These are phyloP conservation scores for Cetoscarus ocellatus DNA, from an alignment of 2,797 vertebrate species.

Conservation along the genomic window DNA sequence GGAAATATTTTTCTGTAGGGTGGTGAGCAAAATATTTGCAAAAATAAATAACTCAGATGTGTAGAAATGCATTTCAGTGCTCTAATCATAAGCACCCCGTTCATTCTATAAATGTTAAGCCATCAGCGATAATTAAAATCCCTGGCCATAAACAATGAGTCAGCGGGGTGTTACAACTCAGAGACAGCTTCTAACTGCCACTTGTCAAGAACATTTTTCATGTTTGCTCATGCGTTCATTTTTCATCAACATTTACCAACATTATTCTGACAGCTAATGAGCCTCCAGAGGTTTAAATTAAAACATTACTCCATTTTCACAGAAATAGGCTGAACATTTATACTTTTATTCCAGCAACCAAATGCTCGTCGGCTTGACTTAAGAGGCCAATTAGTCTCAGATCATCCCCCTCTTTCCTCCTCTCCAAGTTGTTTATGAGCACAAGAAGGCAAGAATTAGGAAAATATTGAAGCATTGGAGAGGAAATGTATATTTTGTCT, in stretches of 20 bases:
- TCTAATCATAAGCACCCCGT: slow-evolving; percentile 9
- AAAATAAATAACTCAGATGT: slow-evolving; percentile 30
- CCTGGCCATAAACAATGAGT: slow-evolving; percentile 48
- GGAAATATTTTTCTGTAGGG: slow-evolving; percentile 5
- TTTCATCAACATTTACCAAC: slow-evolving; percentile 44
- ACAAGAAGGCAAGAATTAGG: slow-evolving; percentile 49
- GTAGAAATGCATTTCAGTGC: background rate
- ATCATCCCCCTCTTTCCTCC: slow-evolving; percentile 52
- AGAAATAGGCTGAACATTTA: slow-evolving; percentile 29
- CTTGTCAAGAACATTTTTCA: slow-evolving; percentile 38
- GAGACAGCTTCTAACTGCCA: slow-evolving; percentile 26
- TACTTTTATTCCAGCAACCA: slow-evolving; percentile 27
- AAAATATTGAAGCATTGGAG: slow-evolving; percentile 37
- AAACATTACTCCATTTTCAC: slow-evolving; percentile 40
- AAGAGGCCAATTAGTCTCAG: slow-evolving; percentile 73
- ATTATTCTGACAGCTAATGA: slow-evolving; percentile 51
- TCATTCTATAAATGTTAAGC: slow-evolving; percentile 16
- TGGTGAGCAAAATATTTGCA: slow-evolving; percentile 7
- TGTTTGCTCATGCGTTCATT: slow-evolving; percentile 26
- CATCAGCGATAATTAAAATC: slow-evolving; percentile 44
- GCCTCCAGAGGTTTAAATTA: slow-evolving; percentile 45
- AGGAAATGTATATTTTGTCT: slow-evolving; percentile 20
- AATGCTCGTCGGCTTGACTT: slow-evolving; percentile 62
- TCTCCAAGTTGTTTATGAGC: slow-evolving; percentile 48
- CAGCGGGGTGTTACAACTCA: slow-evolving; percentile 41